Percentiles rank a stretch among this genome's conserved stretches.
Conservation (phyloP, 1,140 invertebrate species). For the Littorina saxatilis region DNA sequence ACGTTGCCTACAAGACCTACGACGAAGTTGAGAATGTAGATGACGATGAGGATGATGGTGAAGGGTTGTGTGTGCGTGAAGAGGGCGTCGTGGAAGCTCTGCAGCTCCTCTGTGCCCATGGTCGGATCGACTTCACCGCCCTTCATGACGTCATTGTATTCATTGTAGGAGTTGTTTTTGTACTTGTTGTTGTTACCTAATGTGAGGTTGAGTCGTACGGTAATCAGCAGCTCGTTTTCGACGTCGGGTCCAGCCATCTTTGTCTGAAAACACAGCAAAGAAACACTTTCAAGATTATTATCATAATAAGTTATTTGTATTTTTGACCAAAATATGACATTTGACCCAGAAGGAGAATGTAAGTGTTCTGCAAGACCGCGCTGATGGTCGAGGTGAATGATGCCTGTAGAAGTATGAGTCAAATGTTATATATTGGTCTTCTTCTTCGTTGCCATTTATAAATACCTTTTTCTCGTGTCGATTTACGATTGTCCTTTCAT, state of each 20-base stretch:
- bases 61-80: constrained; percentile 47
- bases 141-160: neutral
- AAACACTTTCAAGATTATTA: neutral
- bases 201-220: constrained; percentile 3
- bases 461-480: no score
- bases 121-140: neutral
- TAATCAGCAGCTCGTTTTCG: neutral
- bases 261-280: neutral
- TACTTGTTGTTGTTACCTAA: no score
- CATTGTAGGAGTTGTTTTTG: no score
- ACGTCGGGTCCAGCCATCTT: neutral
- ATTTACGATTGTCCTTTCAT: no score
- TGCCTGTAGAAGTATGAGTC: neutral
- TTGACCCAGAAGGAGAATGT: no score
- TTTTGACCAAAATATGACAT: no score
- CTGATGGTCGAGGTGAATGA: no score
- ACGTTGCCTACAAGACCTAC: constrained; percentile 92
- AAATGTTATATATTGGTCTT: neutral
- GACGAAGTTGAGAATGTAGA: constrained; percentile 84
- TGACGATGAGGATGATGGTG: constrained; percentile 72
- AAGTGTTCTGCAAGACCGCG: no score
- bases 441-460: neutral
- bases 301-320: neutral
- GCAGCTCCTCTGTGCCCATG: neutral
- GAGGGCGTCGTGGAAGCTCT: constrained; percentile 10